Evolutionary conservation across 2,888 invertebrate genomes (phyloP).

Genomic region (Epinotia ramella): DNA sequence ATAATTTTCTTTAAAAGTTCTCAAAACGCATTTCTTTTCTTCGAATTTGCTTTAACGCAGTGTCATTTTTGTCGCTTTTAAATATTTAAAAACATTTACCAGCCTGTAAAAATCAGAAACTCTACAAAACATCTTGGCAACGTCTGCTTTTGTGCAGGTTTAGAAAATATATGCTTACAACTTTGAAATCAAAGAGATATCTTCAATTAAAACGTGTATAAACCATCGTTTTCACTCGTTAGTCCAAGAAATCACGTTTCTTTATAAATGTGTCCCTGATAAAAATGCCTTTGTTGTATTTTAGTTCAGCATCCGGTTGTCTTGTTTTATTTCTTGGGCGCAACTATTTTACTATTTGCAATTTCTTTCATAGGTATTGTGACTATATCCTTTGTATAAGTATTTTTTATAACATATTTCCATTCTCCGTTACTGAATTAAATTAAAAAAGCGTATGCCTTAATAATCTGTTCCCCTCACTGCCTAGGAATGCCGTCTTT

Average conservation of each 20-base stretch:
- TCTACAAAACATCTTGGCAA: not conserved
- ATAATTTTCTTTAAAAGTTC: no score
- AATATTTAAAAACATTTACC: not conserved
- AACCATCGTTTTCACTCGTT: conserved; percentile 2
- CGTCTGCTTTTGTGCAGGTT: not conserved
- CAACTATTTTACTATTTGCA: no score
- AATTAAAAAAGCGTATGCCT: no score
- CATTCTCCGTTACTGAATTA: no score
- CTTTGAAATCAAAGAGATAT: not conserved
- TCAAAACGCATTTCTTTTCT: no score
- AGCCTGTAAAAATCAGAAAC: not conserved
- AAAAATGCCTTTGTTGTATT: not conserved
- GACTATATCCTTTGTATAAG: no score
- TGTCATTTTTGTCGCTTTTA: no score
- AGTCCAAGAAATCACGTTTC: not conserved
- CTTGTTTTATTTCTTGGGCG: not conserved
- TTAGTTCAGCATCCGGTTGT: not conserved
- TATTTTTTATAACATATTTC: no score
- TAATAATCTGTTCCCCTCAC: no score
- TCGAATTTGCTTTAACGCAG: no score
- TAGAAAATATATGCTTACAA: not conserved
- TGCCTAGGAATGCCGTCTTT: no score
- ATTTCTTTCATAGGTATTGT: no score
- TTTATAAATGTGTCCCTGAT: conserved; percentile 9
- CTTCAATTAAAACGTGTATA: not conserved